Evolutionary conservation across 2,797 vertebrate genomes (phyloP), one percentile per base, ranked within the genome.

Genomic region (Varecia variegata): DNA sequence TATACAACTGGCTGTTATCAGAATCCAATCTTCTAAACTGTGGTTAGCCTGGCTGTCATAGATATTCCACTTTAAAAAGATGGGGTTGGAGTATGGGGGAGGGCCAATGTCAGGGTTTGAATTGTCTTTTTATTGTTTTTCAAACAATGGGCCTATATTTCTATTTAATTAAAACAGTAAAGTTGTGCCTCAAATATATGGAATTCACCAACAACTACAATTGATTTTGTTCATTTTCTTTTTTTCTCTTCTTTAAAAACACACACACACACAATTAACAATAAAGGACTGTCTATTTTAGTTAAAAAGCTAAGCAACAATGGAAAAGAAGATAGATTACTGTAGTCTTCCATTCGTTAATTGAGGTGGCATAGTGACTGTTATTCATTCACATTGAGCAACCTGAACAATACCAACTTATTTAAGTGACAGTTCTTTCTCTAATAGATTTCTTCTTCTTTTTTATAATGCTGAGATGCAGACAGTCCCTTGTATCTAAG

Each of bases 151-250:
- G 84, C 74, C 90, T 90, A 87, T 98, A 98, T 98, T 97, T 98
- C 96, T 95, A 90, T 98, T 99, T 99, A 99, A 99, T 99, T 99
- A 99, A 99, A 99, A 98, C 97, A 97, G 93, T 98, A 98, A 98
- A 98, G 76, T 97, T 97, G 96, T 94, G 97, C 96, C 97, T 98
- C 97, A 98, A 79, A 97, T 96, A 80, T 96, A 97, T 93, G 97
- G 93, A 97, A 98, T 98, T 98, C 97, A 95, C 95, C 97, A 97
- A 96, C 94, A 97, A 81, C 82, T 96, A 40, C 96, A 98, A 99
- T 98, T 98, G 97, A 98, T 98, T 98, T 98, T 96, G 81, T 96
- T 97, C 17, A 93, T 97, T 98, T 97, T 21, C 98, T 97, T 98
- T 97, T 95, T 73, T 52, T 82, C 65, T 81, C 91, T 95, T 96